Base-by-base conservation (phyloP, 2,797 vertebrate species). In the Coluber constrictor region DNA sequence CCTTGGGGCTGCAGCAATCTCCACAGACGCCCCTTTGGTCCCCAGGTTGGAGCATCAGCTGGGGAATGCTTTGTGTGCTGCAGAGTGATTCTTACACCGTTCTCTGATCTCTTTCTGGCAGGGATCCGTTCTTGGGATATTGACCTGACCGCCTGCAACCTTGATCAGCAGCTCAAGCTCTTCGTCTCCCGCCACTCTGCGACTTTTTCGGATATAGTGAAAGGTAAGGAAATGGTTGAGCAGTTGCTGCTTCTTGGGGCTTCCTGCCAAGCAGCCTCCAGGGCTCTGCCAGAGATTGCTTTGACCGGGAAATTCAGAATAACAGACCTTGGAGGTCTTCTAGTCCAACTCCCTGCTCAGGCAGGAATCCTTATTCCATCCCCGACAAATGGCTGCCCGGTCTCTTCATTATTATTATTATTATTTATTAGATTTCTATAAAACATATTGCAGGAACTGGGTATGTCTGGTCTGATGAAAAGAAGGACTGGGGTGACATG, bases 141-240 rank as follows among this genome's bases (percentile, higher is more conserved):
- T 0, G 98, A 99, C 47, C 97, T 98, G 37, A 93, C 97, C 0
- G 83, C 96, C 29, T 98, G 98, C 43, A 98, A 98, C 96, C 96
- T 99, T 92, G 98, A 99, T 0, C 98, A 99, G 95, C 98, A 99
- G 97, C 98, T 99, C 92, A 99, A 99, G 92, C 97, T 98, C 5
- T 99, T 99, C 0, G 98, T 99, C 88, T 99, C 98, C 0, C 97
- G 99, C n/a, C 99, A 99, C 96, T 99, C 99, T 0, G 99, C 99
- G 88, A 98, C 98, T 61, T 98, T 98, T 96, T 99, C 99, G 1
- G 98, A 98, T 94, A 98, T 99, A 0, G 97, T 99, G 56, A 98
- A 97, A 98, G 99, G 99, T 99, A 95, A 95, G 55, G 92, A 37
- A 61, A 47, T 0, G 15, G 66, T 54, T 6, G 25, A 29, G 51